A percentile compares a stretch with the other conserved stretches of the same genome.
Evolutionary conservation across 2,888 invertebrate genomes (phyloP).

Genomic region (Eristalis pertinax): DNA sequence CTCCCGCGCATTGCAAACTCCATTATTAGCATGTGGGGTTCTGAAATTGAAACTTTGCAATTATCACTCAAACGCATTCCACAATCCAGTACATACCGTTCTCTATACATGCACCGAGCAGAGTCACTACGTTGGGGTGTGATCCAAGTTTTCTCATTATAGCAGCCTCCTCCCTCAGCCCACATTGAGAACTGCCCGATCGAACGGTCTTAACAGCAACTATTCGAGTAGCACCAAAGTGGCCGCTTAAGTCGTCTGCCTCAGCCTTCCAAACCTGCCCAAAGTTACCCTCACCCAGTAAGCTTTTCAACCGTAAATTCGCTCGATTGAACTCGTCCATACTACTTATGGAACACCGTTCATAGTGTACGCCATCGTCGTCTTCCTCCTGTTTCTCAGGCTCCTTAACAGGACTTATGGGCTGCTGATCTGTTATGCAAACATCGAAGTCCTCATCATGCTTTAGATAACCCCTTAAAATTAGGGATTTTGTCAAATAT

Average conservation of each 20-base stretch:
- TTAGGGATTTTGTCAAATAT: conserved; percentile 83
- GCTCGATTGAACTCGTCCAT: conserved; percentile 88
- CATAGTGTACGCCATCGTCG: conserved; percentile 73
- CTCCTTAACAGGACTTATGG: conserved; percentile 81
- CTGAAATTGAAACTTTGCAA: conserved; percentile 82
- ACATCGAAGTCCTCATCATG: conserved; percentile 84
- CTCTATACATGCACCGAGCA: conserved; percentile 91
- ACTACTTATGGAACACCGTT: conserved; percentile 79
- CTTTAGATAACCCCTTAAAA: conserved; percentile 81
- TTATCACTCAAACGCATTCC: background rate
- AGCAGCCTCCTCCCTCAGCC: conserved; percentile 90
- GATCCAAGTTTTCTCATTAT: conserved; percentile 92
- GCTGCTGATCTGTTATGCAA: conserved; percentile 84
- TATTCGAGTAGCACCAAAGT: conserved; percentile 88
- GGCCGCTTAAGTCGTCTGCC: conserved; percentile 89
- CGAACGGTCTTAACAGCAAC: conserved; percentile 94
- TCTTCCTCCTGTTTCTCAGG: conserved; percentile 74
- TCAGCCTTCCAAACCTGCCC: conserved; percentile 95
- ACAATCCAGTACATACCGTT: conserved; percentile 83
- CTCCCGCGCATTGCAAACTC: conserved; percentile 94
- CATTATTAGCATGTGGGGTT: conserved; percentile 91
- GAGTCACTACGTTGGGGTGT: conserved; percentile 91
- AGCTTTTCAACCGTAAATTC: conserved; percentile 88
- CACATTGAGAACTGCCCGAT: conserved; percentile 88
- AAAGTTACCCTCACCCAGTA: conserved; percentile 92